phyloP scores from a whole-genome alignment of 2,888 invertebrate species.

The Alloscopus bannaensis region DNA sequence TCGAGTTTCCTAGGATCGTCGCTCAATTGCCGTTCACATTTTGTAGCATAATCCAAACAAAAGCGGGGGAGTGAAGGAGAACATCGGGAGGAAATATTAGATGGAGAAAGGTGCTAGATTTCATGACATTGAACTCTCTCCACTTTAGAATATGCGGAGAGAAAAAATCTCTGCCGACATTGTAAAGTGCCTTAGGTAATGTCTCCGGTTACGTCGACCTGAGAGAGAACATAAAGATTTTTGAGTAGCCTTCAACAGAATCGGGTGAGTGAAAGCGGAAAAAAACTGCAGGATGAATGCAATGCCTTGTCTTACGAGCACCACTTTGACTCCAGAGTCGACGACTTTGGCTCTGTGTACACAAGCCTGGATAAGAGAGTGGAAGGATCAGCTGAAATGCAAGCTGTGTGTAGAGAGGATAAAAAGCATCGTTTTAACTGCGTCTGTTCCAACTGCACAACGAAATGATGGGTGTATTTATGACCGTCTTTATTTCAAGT shows the following conservation, averaged over 20 bases:
- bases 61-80: background rate
- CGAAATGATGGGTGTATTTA: conserved; percentile 41
- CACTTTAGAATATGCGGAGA: background rate
- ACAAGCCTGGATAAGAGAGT: background rate
- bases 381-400: background rate
- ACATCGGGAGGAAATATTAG: conserved; percentile 11
- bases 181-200: conserved; percentile 2
- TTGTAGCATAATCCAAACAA: background rate
- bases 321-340: too few relatives aligned
- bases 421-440: background rate
- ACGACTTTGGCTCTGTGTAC: too few relatives aligned
- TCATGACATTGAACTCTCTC: conserved; percentile 49
- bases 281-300: too few relatives aligned
- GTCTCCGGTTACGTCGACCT: too few relatives aligned
- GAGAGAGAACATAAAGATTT: too few relatives aligned
- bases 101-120: background rate
- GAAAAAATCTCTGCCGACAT: background rate
- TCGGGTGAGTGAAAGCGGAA: too few relatives aligned
- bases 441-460: too few relatives aligned
- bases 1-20: conserved; percentile 8
- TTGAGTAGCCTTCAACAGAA: too few relatives aligned
- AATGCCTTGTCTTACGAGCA: too few relatives aligned
- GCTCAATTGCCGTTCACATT: background rate
- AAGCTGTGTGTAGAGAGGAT: too few relatives aligned
- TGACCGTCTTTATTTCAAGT: conserved; percentile 41